These are phyloP conservation scores for Rhinoptilus africanus DNA, from an alignment of 2,113 vertebrate genomes.

Conservation along the genomic window DNA sequence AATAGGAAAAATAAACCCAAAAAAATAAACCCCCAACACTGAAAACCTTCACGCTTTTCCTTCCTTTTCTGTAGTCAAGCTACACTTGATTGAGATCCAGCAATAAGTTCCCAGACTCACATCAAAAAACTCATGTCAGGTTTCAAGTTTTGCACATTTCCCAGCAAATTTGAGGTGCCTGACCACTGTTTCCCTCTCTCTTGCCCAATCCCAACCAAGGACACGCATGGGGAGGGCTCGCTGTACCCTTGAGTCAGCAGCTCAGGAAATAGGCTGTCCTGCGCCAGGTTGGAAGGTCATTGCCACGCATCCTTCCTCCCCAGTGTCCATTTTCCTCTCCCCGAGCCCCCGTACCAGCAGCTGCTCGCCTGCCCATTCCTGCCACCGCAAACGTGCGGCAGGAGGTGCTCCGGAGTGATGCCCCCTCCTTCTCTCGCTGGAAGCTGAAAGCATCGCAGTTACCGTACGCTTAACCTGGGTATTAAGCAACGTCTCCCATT, in stretches of 20 bases:
- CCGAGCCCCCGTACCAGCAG: slow-evolving; percentile 30
- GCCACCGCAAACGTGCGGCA: background rate
- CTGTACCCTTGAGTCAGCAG: slow-evolving; percentile 52
- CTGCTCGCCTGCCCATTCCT: slow-evolving; percentile 21
- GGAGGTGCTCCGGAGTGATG: background rate
- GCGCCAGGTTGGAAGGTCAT: slow-evolving; percentile 66
- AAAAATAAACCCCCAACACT: background rate
- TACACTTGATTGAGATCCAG: slow-evolving; percentile 29
- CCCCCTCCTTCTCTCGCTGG: background rate
- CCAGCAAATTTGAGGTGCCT: slow-evolving; percentile 29
- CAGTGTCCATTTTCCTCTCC: slow-evolving; percentile 58
- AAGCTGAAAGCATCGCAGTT: background rate
- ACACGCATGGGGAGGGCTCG: slow-evolving; percentile 23
- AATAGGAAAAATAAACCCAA: background rate
- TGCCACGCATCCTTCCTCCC: slow-evolving; percentile 67
- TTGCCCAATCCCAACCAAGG: slow-evolving; percentile 44
- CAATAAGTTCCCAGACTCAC: background rate
- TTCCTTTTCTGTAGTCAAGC: slow-evolving; percentile 19
- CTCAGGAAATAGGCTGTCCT: slow-evolving; percentile 46
- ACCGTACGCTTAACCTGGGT: background rate
- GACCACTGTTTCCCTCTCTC: slow-evolving; percentile 31
- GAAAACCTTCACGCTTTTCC: slow-evolving; percentile 9
- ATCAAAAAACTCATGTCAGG: background rate
- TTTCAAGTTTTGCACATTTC: slow-evolving; percentile 21
- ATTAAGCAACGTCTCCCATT: slow-evolving; percentile 22